phyloP scores from a whole-genome alignment of 2,888 invertebrate genomes.

The Bombylius major region DNA sequence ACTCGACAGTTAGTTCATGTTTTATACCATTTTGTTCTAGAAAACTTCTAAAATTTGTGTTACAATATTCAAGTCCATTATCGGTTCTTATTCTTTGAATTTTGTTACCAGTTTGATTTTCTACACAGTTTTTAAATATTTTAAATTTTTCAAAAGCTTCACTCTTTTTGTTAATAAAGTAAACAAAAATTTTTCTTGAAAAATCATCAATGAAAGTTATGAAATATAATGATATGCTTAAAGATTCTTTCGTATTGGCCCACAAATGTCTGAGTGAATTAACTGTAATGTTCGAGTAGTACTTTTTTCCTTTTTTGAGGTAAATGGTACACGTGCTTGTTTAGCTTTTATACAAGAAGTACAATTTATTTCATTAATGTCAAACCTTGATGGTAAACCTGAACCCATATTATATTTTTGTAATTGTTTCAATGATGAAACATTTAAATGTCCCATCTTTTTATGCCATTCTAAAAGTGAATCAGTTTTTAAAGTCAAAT shows the following conservation, averaged over 20 bases:
- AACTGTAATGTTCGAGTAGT: constrained; percentile 2
- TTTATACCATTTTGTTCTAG: constrained; percentile 10
- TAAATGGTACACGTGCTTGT: constrained; percentile 4
- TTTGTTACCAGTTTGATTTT: constrained; percentile 9
- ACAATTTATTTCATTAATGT: neutral
- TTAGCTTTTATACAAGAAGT: constrained; percentile 3
- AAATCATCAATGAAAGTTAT: neutral
- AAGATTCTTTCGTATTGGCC: constrained; percentile 6
- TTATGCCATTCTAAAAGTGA: constrained; percentile 3
- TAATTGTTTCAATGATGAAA: constrained; percentile 1
- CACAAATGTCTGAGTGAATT: constrained; percentile 13
- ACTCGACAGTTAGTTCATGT: constrained; percentile 13
- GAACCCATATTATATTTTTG: constrained; percentile 1
- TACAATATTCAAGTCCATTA: constrained; percentile 9
- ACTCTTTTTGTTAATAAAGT: constrained; percentile 9
- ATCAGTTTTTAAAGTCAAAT: too few species aligned
- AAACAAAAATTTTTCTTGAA: neutral
- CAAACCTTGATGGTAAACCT: constrained; percentile 2
- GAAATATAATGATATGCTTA: constrained; percentile 9
- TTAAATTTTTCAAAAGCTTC: constrained; percentile 10
- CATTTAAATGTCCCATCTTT: constrained; percentile 6
- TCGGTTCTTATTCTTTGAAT: constrained; percentile 11
- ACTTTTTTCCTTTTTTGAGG: constrained; percentile 1
- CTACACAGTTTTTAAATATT: constrained; percentile 5
- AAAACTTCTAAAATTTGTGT: constrained; percentile 12